Base-by-base conservation (phyloP, 23 tunicate species). In the Aplidium turbinatum region DNA sequence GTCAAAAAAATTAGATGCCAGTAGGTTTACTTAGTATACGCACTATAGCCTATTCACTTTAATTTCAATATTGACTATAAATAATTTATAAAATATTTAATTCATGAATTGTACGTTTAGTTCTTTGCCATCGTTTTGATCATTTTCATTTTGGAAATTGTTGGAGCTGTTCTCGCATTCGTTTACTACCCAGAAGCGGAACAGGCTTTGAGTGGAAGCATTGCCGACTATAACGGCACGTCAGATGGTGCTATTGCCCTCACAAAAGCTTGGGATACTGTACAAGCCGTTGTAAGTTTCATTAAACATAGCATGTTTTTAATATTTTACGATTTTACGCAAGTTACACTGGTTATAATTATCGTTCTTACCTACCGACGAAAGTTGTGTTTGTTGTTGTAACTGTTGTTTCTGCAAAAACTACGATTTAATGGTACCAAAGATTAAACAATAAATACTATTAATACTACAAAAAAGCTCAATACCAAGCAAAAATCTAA, bases 131-230 rank as follows among this genome's bases (percentile, higher is more conserved):
- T 90, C 40, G 78, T 90, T 33, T 74, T 90, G 63, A 31, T 90
- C 40, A 90, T 90, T 55, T 90, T 90, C 78, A 58, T 76, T 35
- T 76, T 77, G 4, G 80, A 90, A 78, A 51, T 90, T 26, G 85
- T 83, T 21, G 97, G 97, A 2, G 81, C 70, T 16, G 63, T 78
- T 21, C 40, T 90, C 22, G 85, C 75, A 24, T 83, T 82, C 33
- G 89, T 72, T 32, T 73, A 78, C 26, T 78, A 71, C 39, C 81
- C 83, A 11, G 26, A 65, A 65, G 23, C 72, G 5, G 72, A 65
- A 38, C 36, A 6, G 3, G 25, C 48, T 2, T 6, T 65, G n/a
- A 4, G n/a, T 4, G 79, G 54, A 5, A 65, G 82, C 34, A 68
- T 63, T 35, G 23, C 38, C 0, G 24, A 30, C 20, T 74, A 70